Evolutionary conservation across 2,888 invertebrate species (phyloP), one percentile per base, ranked within the genome.

Genomic region (Meta bourneti): DNA sequence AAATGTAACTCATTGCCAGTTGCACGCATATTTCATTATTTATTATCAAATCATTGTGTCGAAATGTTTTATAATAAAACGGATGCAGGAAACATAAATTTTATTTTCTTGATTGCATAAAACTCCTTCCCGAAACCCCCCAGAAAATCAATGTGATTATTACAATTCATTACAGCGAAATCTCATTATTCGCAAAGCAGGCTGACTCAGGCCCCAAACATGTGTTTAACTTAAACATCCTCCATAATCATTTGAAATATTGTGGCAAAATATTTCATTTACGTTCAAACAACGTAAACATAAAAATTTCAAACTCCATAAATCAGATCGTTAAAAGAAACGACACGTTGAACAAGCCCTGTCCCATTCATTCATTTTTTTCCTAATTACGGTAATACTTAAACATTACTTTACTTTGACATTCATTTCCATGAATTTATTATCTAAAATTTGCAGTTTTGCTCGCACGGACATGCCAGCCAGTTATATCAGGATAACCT

Each of bases 371-470:
- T 61, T 9, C 61, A 16, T 6, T 61, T 61, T 61, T 61, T 61
- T 16, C 61, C 61, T 9, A 61, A 61, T 61, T 61, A 61, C 61
- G 61, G 11, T 61, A 61, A 61, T 52, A 78, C 78, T 78, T 78
- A 78, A 78, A 78, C 52, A 61, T 61, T 61, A 61, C 79, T 79
- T 79, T 61, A 79, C 79, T 61, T 13, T 61, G 19, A 34, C 79
- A 79, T 34, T 19, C 79, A 20, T 79, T 34, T 71, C 51, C 52
- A 74, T 84, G 54, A 84, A 84, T 84, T 84, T 54, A 74, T 75
- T 74, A 84, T 84, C 61, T 61, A 75, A 75, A 84, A 84, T 84
- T 84, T 84, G 54, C 84, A 74, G 54, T 54, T 54, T 75, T 54
- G 74, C 74, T 84, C 74, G 9, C 61, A 34, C 11, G 34, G 80